These are phyloP conservation scores for Patella pellucida DNA, from an alignment of 2,888 invertebrate species.

Conservation along the genomic window DNA sequence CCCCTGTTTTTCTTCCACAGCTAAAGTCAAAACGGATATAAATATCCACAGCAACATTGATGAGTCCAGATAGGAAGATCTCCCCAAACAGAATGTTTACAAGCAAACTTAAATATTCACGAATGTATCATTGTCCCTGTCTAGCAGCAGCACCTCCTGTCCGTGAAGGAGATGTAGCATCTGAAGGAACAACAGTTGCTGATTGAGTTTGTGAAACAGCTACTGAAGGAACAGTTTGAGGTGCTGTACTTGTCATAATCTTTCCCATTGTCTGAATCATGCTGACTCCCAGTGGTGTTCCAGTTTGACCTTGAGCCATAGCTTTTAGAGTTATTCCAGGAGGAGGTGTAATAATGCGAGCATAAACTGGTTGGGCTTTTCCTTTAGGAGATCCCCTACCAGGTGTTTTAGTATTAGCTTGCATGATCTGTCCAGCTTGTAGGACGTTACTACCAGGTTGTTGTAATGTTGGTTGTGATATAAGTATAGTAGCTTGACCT, in stretches of 20 bases:
- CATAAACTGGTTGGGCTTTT: conserved; percentile 65
- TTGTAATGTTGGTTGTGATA: conserved; percentile 62
- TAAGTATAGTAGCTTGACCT: conserved; percentile 65
- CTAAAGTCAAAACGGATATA: no score
- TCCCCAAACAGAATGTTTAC: no score
- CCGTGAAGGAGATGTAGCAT: no score
- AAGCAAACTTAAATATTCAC: no score
- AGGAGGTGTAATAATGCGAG: conserved; percentile 66
- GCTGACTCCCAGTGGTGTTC: conserved; percentile 24
- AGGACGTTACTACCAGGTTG: conserved; percentile 47
- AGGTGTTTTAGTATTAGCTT: conserved; percentile 40
- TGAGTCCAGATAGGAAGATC: no score
- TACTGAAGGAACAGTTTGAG: conserved; percentile 11
- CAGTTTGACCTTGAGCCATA: conserved; percentile 37
- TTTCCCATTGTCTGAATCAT: conserved; percentile 30
- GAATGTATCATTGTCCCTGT: no score
- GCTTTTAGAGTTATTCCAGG: conserved; percentile 58
- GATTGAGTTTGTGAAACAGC: neutral
- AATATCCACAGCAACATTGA: no score
- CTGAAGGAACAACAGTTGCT: no score
- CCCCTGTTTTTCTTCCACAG: no score
- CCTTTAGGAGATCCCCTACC: conserved; percentile 53
- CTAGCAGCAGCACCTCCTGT: no score
- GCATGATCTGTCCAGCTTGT: conserved; percentile 51
- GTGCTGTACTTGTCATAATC: conserved; percentile 13